These are phyloP conservation scores for Morinoia aosen DNA, from an alignment of 2,888 invertebrate species.

Conservation along the genomic window DNA sequence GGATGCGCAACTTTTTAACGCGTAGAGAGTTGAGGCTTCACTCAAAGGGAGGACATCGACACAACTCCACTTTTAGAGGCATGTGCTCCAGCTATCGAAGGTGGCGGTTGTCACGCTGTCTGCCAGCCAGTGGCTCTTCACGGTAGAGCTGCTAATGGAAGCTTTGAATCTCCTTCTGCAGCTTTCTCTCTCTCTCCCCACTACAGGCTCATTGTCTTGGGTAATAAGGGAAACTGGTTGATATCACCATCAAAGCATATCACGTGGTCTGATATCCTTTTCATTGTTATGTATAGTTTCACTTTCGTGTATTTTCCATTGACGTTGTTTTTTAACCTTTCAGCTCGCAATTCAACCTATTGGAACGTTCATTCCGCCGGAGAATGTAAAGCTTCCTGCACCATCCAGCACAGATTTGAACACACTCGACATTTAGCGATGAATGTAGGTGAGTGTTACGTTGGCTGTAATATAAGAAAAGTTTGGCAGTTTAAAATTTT, in stretches of 20 bases:
- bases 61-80: no score
- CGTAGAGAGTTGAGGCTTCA: no score
- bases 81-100: no score
- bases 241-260: conserved; percentile 73
- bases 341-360: conserved; percentile 77
- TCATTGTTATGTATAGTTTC: not conserved
- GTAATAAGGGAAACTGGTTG: no score
- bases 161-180: no score
- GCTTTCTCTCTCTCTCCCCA: no score
- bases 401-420: conserved; percentile 84
- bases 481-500: not conserved
- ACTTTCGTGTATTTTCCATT: conserved; percentile 19
- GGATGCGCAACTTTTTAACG: conserved; percentile 70
- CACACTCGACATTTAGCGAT: conserved; percentile 77
- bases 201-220: no score
- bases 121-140: no score
- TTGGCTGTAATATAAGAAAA: not conserved
- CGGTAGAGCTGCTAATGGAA: no score
- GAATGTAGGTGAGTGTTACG: not conserved
- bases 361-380: conserved; percentile 79
- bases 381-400: conserved; percentile 78
- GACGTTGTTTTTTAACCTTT: conserved; percentile 59
- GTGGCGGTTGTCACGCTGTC: no score
- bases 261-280: not conserved
- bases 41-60: conserved; percentile 69